phyloP scores from a whole-genome alignment of 64 coral and sea anemone species.

The Anthopleura sola region DNA sequence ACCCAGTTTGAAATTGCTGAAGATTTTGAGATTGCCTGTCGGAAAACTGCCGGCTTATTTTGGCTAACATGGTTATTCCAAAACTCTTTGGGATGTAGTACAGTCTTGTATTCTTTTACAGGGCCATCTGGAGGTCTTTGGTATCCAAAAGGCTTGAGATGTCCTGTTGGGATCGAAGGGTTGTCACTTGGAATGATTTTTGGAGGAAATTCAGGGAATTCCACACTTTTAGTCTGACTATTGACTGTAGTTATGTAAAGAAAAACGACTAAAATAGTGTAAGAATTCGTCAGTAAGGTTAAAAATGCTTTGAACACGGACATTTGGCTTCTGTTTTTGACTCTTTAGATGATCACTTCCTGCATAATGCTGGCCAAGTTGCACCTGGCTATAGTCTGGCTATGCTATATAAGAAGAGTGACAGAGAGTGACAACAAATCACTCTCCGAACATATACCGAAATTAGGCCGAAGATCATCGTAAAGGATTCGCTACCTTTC shows the following conservation, averaged over 20 bases:
- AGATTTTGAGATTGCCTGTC: slow-evolving; percentile 71
- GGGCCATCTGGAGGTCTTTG: slow-evolving; percentile 64
- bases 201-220: slow-evolving; percentile 45
- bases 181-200: slow-evolving; percentile 33
- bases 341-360: not conserved
- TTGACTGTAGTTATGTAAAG: not conserved
- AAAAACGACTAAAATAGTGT: not conserved
- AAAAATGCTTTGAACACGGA: not conserved
- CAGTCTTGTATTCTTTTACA: slow-evolving; percentile 54
- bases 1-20: slow-evolving; percentile 61
- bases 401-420: too few relatives aligned
- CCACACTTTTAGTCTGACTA: not conserved
- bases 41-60: slow-evolving; percentile 63
- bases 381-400: too few relatives aligned
- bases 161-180: slow-evolving; percentile 43
- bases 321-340: not conserved
- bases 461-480: too few relatives aligned
- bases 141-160: slow-evolving; percentile 70
- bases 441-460: not conserved
- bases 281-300: not conserved
- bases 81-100: slow-evolving; percentile 60
- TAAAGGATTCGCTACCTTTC: too few relatives aligned
- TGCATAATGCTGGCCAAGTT: too few relatives aligned
- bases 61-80: slow-evolving; percentile 74
- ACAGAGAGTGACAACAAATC: too few relatives aligned